Evolutionary conservation across 1,140 invertebrate genomes (phyloP), one percentile per base, ranked within the genome.

Genomic region (Leguminivora glycinivorella): DNA sequence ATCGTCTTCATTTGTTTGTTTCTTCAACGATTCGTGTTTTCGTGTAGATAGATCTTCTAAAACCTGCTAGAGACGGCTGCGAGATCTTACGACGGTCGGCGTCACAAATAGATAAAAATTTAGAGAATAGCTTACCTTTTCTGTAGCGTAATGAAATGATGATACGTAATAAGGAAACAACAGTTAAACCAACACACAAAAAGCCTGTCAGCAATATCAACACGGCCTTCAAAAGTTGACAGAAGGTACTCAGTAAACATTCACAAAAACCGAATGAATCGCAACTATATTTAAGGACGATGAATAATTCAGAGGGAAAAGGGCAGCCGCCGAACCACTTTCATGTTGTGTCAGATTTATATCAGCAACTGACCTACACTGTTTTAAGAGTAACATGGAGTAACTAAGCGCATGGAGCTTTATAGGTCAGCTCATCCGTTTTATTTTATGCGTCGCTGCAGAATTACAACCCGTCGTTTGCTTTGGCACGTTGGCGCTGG

Each of bases 351-450:
- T 52, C 47, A 22, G 47, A 52, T 52, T 52, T 22, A 52, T 52
- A 19, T 52, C 47, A 52, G 47, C 47, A 52, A 43, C 47, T 52
- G 47, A 52, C 47, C 47, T 52, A 52, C 47, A 22, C 47, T 52
- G 47, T 22, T 22, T 52, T 52, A 19, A 52, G 47, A 52, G 19
- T 52, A 52, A n/a, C n/a, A n/a, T n/a, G n/a, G n/a, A n/a, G n/a
- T n/a, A 52, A 52, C 17, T 52, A 22, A 52, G 19, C n/a, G 22
- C 17, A 52, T 2, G 7, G 47, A 52, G 7, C 47, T 52, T 52
- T 52, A 52, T 52, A 52, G 47, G 47, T 22, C 47, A 19, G n/a
- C 47, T 52, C 19, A 19, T 22, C 47, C 5, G 47, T 22, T 52
- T 52, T 52, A 52, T 22, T 52, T 22, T 52, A 43, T 43, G 40